These are phyloP conservation scores for Cyanistes caeruleus DNA, from an alignment of 2,113 vertebrate species.

Conservation along the genomic window DNA sequence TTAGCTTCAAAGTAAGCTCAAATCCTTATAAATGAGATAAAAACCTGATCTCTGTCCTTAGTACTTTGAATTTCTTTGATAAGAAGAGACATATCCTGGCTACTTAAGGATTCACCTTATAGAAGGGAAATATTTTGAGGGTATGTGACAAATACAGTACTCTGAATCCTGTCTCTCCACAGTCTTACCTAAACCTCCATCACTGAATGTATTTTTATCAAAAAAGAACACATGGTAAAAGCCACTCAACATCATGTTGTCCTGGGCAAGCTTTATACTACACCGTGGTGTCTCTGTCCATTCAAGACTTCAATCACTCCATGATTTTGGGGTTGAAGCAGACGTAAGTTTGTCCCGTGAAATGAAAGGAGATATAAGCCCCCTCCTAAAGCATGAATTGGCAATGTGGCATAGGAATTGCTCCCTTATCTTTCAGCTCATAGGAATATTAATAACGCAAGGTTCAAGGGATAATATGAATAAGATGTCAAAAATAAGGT, in stretches of 20 bases:
- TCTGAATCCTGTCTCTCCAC: not conserved
- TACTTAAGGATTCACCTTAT: not conserved
- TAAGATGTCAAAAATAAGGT: not conserved
- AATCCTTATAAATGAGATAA: not conserved
- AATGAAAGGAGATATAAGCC: not conserved
- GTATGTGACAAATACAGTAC: not conserved
- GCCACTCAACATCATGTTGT: not conserved
- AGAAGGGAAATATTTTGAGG: not conserved
- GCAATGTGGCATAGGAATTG: not conserved
- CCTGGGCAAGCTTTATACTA: not conserved
- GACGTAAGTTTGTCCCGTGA: not conserved
- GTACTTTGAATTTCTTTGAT: not conserved
- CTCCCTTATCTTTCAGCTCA: not conserved
- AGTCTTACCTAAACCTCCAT: not conserved
- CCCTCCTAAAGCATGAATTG: not conserved
- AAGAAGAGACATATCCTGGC: not conserved
- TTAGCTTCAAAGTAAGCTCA: not conserved
- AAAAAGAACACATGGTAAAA: not conserved
- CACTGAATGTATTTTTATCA: not conserved
- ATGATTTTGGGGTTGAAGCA: not conserved
- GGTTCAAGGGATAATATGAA: not conserved
- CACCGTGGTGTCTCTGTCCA: not conserved
- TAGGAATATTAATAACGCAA: not conserved
- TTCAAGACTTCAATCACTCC: not conserved
- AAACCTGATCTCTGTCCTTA: not conserved